Evolutionary conservation across 2,113 vertebrate genomes (phyloP).

Genomic region (Orientallactaga bullata): DNA sequence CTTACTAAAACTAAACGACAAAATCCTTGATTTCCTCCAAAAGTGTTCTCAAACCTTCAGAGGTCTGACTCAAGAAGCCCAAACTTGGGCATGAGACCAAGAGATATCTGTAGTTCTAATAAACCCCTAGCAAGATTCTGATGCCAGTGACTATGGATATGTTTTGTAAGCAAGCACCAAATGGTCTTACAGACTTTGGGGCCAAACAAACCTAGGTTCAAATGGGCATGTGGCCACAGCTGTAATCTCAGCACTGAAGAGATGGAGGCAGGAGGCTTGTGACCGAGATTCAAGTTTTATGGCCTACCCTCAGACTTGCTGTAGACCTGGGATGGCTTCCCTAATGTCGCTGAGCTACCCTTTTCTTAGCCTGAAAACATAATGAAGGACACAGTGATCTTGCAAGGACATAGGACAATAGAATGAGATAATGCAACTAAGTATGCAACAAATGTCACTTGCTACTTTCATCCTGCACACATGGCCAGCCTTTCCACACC

Average conservation of each 20-base stretch:
- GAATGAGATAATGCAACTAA: neutral
- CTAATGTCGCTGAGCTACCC: neutral
- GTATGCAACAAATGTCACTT: neutral
- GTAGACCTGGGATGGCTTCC: neutral
- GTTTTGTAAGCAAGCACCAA: neutral
- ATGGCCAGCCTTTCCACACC: neutral
- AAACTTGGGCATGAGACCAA: neutral
- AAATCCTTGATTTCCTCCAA: neutral
- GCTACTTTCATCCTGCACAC: neutral
- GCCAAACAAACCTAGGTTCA: neutral
- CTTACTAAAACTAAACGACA: neutral
- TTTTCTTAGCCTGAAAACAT: neutral
- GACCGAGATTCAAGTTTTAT: neutral
- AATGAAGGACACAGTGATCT: neutral
- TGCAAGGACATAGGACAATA: neutral
- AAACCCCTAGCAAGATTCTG: neutral
- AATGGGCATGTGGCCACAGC: no score
- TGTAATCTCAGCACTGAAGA: no score
- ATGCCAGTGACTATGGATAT: neutral
- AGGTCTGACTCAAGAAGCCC: conserved; percentile 2
- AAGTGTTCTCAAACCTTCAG: neutral
- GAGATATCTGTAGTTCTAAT: neutral
- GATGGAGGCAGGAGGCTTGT: no score
- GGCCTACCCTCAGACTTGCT: neutral
- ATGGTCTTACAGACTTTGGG: neutral